These are phyloP conservation scores for Wiebesia pumilae DNA, from an alignment of 1,140 invertebrate genomes.

Conservation along the genomic window DNA sequence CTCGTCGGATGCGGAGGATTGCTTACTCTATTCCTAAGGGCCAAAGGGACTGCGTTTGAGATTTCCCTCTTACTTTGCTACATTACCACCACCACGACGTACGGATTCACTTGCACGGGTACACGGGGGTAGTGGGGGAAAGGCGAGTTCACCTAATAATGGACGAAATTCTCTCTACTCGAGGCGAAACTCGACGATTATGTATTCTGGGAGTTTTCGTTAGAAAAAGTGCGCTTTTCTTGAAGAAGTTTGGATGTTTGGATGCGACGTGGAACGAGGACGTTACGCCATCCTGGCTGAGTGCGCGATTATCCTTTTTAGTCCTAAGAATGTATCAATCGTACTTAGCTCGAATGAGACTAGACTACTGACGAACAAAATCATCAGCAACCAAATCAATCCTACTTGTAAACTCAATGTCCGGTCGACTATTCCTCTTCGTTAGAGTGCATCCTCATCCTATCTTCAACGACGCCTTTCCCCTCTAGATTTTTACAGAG, in stretches of 20 bases:
- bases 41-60: background rate
- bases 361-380: background rate
- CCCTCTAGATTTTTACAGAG: background rate
- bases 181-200: too few species aligned
- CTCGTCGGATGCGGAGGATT: background rate
- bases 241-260: too few species aligned
- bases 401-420: background rate
- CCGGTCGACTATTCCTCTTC: background rate
- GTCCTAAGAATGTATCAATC: background rate
- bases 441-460: background rate
- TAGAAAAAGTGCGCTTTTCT: too few species aligned
- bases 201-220: too few species aligned
- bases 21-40: background rate
- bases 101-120: background rate
- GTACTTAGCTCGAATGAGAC: background rate
- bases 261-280: too few species aligned
- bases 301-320: too few species aligned
- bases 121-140: background rate
- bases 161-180: too few species aligned
- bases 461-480: background rate
- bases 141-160: background rate
- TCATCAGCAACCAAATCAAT: background rate
- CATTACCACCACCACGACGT: background rate
- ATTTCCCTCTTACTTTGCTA: background rate
- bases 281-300: too few species aligned